Evolutionary conservation across 2,113 vertebrate genomes (phyloP).

Genomic region (Pholis gunnellus): DNA sequence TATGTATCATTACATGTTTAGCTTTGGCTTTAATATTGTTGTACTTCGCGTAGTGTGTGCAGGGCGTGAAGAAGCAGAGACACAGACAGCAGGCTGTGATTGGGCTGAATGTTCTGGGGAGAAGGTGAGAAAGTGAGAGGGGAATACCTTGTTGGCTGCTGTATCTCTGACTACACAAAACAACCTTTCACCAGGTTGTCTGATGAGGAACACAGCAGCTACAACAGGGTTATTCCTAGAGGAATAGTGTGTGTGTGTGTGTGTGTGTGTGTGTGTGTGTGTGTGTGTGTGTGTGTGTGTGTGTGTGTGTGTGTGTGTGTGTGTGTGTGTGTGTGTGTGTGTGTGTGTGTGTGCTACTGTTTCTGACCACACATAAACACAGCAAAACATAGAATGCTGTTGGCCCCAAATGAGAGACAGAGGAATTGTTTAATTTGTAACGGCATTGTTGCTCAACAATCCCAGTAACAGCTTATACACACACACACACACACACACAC

Average conservation of each 20-base stretch:
- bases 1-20: not conserved
- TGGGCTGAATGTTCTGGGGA: not conserved
- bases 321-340: not conserved
- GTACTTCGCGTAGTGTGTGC: no score
- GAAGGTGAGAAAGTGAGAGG: not conserved
- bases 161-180: conserved; percentile 5
- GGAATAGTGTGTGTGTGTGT: not conserved
- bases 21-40: not conserved
- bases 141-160: not conserved
- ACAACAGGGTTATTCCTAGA: not conserved
- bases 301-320: not conserved
- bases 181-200: conserved; percentile 7
- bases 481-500: no score
- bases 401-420: not conserved
- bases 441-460: not conserved
- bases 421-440: not conserved
- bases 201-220: conserved; percentile 7
- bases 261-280: not conserved
- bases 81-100: not conserved
- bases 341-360: not conserved
- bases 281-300: not conserved
- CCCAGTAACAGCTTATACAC: not conserved
- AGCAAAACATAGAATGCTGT: not conserved
- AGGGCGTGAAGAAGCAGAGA: not conserved
- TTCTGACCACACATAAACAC: not conserved